Evolutionary conservation across 2,797 vertebrate genomes (phyloP), one percentile per base, ranked within the genome.

Genomic region (Acanthurus leucopareius): DNA sequence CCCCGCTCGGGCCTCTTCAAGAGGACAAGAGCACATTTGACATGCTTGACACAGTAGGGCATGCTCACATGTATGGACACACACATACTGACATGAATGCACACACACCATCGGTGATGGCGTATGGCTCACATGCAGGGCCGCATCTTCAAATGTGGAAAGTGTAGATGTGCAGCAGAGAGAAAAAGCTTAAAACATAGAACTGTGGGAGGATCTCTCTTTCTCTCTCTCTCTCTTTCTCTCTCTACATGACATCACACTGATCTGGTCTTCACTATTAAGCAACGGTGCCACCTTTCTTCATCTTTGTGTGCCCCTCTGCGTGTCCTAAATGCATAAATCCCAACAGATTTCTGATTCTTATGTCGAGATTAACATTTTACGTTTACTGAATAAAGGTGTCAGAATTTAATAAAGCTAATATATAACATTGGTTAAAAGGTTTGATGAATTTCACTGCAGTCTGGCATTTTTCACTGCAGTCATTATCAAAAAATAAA

Each of bases 21-120:
- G 88, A 64, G 84, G 77, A 90, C 88, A 89, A 83, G 80, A 80
- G 87, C 47, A n/a, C 77, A 86, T 91, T 87, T 87, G 85, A 89
- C 89, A 88, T 77, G 86, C 86, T 85, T 86, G 82, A 92, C 78
- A 86, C 83, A 78, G 62, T 66, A 54, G 82, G 70, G 70, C 77
- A 73, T 2, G 10, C 42, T 56, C 76, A 45, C 53, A 58, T 0
- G 3, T 13, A 5, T 19, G 19, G 1, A 56, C 42, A 45, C 49
- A 51, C 60, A 22, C 60, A 71, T 20, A 48, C 57, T 57, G 16
- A 56, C 38, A 48, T 8, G 35, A 20, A 60, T 54, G 60, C 73
- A 64, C 57, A 52, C n/a, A 59, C 57, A 56, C 35, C 51, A 76
- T 77, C 77, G 77, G 77, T 81, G 82, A 63, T 65, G 77, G 58